A percentile compares a stretch with the other conserved stretches of the same genome.
These are phyloP conservation scores for Laodelphax striatellus DNA, from an alignment of 1,140 invertebrate species.

Conservation along the genomic window DNA sequence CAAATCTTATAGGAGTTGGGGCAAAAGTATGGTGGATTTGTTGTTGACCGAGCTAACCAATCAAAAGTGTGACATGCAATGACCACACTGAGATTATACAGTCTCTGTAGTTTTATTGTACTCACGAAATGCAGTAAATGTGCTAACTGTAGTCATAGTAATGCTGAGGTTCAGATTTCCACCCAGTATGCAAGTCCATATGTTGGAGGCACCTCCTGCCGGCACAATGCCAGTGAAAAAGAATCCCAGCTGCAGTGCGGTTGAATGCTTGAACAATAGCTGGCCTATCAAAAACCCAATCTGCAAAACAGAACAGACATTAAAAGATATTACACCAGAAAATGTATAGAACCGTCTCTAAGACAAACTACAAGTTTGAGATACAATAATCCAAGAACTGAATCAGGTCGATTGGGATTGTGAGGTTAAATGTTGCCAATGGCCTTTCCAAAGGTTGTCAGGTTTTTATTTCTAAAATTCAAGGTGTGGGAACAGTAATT, in stretches of 20 bases:
- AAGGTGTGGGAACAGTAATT: no score
- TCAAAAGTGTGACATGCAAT: no score
- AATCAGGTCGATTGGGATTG: no score
- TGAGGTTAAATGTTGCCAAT: no score
- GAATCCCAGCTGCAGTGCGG: constrained; percentile 68
- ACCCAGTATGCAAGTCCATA: constrained; percentile 79
- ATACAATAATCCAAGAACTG: constrained; percentile 78
- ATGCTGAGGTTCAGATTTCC: constrained; percentile 85
- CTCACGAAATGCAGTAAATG: constrained; percentile 68
- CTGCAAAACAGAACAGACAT: constrained; percentile 35
- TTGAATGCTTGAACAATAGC: constrained; percentile 54
- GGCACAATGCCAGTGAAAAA: constrained; percentile 87
- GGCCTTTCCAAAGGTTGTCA: no score
- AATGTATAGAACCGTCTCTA: no score
- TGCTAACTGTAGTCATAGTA: constrained; percentile 86
- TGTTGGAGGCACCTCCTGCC: constrained; percentile 89
- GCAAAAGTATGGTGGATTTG: no score
- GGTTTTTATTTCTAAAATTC: no score
- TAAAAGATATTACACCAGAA: constrained; percentile 60
- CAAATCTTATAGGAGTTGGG: no score
- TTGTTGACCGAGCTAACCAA: no score
- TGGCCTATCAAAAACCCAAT: constrained; percentile 63
- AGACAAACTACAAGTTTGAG: constrained; percentile 72
- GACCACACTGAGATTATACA: not conserved
- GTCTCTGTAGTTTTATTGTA: constrained; percentile 5